Evolutionary conservation across 1,140 invertebrate genomes (phyloP), one percentile per base, ranked within the genome.

Genomic region (Asobara japonica): DNA sequence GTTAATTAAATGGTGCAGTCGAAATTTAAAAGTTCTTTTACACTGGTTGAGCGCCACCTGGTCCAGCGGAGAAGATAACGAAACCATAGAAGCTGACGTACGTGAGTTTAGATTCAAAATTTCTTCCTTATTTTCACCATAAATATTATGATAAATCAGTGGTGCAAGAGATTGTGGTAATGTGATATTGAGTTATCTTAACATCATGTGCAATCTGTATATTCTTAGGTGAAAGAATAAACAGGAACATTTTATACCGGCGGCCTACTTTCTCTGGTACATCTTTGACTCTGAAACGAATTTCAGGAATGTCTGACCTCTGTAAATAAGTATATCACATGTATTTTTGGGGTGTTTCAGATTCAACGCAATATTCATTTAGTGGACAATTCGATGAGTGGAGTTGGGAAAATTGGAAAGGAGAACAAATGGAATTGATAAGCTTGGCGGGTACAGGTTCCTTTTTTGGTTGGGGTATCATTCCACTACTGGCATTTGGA

Each of bases 401-500:
- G 22, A 5, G 6, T 5, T 41, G 11, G 16, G 62, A 51, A 13
- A 29, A 29, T 30, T 4, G 13, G 22, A 22, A 67, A 67, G 81
- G 81, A 84, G 82, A 84, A 79, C 78, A 79, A 74, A 78, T 80
- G 76, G 79, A 78, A 67, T 75, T 86, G 70, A 73, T 83, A 31
- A 80, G 75, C 60, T 77, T 86, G 33, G 75, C 81, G 18, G 80
- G 83, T 20, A 84, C 84, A 4, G 87, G 88, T 70, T 87, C 89
- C 13, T 72, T 89, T 73, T 87, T 92, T 72, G 90, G 94, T 64
- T 89, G 93, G 82, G 90, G 92, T 74, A 89, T 96, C 79, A 91
- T 96, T 77, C 93, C 94, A 72, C 89, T 96, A 64, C 87, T 95
- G 78, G 92, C 93, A 62, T 91, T 94, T 65, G 93, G 93, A 48